A percentile compares a stretch with the other conserved stretches of the same genome.
Conservation (phyloP, 2,113 vertebrate genomes). For the Cepphus grylle region DNA sequence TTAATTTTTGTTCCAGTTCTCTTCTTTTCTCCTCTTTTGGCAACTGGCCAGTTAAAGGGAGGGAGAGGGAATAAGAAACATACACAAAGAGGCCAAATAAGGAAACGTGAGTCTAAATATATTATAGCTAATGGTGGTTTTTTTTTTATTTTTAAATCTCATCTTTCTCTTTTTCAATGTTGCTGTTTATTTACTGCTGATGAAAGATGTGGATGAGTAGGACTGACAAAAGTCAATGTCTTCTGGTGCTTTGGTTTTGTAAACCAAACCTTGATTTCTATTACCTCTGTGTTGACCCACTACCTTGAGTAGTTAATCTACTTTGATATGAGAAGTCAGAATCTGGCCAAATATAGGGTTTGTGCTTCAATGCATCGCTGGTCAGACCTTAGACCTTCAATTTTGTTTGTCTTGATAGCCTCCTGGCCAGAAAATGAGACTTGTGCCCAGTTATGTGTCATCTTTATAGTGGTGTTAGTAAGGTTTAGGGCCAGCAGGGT, state of each 20-base stretch:
- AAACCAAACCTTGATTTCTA: neutral
- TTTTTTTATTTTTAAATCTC: neutral
- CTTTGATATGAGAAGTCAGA: neutral
- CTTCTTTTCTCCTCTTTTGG: conserved; percentile 24
- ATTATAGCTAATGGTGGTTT: neutral
- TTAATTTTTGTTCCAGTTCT: conserved; percentile 54
- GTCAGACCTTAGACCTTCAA: neutral
- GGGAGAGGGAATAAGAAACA: neutral
- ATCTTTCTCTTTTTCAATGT: neutral
- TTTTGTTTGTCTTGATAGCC: neutral
- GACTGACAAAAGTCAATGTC: neutral
- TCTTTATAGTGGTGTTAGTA: neutral
- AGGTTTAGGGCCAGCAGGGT: neutral
- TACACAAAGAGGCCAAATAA: neutral
- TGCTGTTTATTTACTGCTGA: neutral
- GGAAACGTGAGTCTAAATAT: neutral
- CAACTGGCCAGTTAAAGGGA: conserved; percentile 24
- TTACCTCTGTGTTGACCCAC: neutral
- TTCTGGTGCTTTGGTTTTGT: neutral
- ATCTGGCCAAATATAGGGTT: neutral
- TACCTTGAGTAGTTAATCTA: neutral
- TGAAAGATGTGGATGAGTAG: neutral
- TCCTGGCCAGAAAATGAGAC: neutral
- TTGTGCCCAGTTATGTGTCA: neutral
- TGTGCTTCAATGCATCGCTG: neutral